Percentiles rank a stretch among this genome's conserved stretches.
Evolutionary conservation across 1,140 invertebrate genomes (phyloP).

Genomic region (Palaemon carinicauda): DNA sequence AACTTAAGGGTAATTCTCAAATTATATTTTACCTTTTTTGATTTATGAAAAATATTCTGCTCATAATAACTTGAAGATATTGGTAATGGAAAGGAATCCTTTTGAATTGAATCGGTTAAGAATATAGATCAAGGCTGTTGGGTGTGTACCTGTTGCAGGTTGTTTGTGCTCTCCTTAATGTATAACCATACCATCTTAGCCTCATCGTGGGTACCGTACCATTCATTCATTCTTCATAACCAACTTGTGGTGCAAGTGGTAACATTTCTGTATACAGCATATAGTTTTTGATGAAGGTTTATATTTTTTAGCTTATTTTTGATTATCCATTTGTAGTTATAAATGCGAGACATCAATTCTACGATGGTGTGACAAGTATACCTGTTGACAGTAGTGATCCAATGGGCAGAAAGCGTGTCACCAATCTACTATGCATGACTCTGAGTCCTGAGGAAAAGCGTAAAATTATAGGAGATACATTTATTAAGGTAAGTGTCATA

Average conservation of each 20-base stretch:
- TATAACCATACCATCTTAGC: too few species aligned
- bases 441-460: slow-evolving; percentile 95
- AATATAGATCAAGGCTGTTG: too few species aligned
- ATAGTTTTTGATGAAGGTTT: too few species aligned
- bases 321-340: slow-evolving; percentile 63
- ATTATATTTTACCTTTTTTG: background rate
- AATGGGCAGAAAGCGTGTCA: slow-evolving; percentile 75
- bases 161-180: too few species aligned
- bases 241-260: too few species aligned
- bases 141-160: too few species aligned
- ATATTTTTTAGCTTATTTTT: background rate
- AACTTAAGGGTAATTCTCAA: slow-evolving; percentile 73
- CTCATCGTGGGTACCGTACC: too few species aligned
- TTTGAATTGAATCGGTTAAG: background rate
- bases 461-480: slow-evolving; percentile 98
- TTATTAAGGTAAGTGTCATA: slow-evolving; percentile 75
- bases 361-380: slow-evolving; percentile 79
- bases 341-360: slow-evolving; percentile 68
- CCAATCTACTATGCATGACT: slow-evolving; percentile 87
- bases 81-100: too few species aligned
- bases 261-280: too few species aligned
- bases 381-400: slow-evolving; percentile 71
- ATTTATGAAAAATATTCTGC: too few species aligned
- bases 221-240: too few species aligned
- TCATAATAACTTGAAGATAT: too few species aligned